Conservation (phyloP, 2,113 vertebrate species). For the Danio rerio region DNA sequence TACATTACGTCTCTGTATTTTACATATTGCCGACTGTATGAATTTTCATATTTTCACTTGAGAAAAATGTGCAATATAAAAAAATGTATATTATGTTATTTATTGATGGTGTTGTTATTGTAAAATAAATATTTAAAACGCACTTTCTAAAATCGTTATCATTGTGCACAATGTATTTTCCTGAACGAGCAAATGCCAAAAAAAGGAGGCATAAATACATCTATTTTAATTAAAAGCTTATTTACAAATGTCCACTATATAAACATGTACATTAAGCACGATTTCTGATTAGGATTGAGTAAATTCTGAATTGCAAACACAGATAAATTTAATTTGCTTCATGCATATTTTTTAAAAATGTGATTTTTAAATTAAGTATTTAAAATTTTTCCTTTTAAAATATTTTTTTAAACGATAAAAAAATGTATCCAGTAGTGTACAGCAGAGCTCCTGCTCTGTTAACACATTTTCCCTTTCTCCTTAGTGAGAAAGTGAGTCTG, state of each 20-base stretch:
- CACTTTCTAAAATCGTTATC: constrained; percentile 26
- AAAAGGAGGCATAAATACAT: too few relatives aligned
- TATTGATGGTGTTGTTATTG: constrained; percentile 99
- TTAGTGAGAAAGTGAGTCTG: constrained; percentile 78
- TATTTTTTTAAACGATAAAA: constrained; percentile 78
- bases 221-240: too few relatives aligned
- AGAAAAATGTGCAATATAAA: constrained; percentile 99
- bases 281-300: not conserved
- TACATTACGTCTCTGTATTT: constrained; percentile 97
- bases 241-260: not conserved
- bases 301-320: not conserved
- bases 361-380: not conserved
- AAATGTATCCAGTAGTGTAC: constrained; percentile 75
- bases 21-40: constrained; percentile 97
- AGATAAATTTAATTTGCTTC: not conserved
- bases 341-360: not conserved
- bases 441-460: constrained; percentile 80
- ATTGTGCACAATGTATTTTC: constrained; percentile 18
- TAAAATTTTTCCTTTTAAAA: constrained; percentile 73
- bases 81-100: constrained; percentile 99
- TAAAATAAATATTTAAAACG: constrained; percentile 97
- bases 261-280: not conserved
- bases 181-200: not conserved
- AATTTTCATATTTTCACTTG: constrained; percentile 98
- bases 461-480: constrained; percentile 77